Conservation (phyloP, 2,888 invertebrate genomes). For the Drosophila algonquin region DNA sequence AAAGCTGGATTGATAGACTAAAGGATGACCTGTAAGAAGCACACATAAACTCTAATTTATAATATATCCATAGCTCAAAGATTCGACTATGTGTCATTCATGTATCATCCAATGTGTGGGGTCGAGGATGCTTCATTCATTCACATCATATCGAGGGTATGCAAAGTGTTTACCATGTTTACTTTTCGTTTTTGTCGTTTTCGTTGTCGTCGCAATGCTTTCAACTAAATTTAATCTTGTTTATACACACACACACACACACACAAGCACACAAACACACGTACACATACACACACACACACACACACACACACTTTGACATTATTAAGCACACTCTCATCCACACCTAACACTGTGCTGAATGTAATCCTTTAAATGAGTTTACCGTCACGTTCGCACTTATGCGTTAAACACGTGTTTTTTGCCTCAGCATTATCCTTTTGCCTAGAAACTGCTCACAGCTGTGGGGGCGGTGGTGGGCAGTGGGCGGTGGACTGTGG, state of each 20-base stretch:
- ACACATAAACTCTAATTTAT: neutral
- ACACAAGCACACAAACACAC: slow-evolving; percentile 11
- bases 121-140: too few relatives aligned
- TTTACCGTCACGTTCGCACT: slow-evolving; percentile 80
- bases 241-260: slow-evolving; percentile 61
- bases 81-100: too few relatives aligned
- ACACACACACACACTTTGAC: slow-evolving; percentile 45
- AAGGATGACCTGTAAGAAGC: neutral
- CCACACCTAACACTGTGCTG: slow-evolving; percentile 56
- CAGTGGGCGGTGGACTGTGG: too few relatives aligned
- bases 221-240: slow-evolving; percentile 79
- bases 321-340: slow-evolving; percentile 13
- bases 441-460: slow-evolving; percentile 58
- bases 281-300: slow-evolving; percentile 12
- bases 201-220: slow-evolving; percentile 59
- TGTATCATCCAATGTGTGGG: too few relatives aligned
- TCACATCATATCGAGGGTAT: slow-evolving; percentile 4
- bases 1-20: slow-evolving; percentile 21
- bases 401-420: slow-evolving; percentile 81
- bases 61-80: neutral
- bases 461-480: neutral
- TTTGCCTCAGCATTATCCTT: slow-evolving; percentile 76
- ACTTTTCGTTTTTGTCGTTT: slow-evolving; percentile 56
- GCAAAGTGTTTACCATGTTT: slow-evolving; percentile 55
- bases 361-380: slow-evolving; percentile 81